Conservation (phyloP, 2,113 vertebrate species). For the Protomyctophum bolini region DNA sequence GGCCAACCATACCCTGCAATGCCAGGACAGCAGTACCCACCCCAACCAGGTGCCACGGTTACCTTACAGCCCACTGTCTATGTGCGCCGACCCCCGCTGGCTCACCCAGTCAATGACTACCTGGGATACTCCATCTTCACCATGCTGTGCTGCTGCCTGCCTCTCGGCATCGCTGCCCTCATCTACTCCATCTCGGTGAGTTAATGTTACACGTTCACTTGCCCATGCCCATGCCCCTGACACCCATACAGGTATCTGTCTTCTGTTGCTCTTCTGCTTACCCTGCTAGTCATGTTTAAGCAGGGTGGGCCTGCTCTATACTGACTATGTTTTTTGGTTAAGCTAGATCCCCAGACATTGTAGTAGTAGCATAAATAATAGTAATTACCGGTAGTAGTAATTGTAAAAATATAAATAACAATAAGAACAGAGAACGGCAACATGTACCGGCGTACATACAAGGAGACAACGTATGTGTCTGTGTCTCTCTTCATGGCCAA, state of each 20-base stretch:
- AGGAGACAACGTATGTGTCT: no score
- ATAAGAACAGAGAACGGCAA: no score
- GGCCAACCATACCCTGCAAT: conserved; percentile 20
- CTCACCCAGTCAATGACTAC: conserved; percentile 68
- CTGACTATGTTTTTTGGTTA: no score
- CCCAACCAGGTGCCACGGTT: conserved; percentile 23
- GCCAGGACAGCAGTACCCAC: neutral
- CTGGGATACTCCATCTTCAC: conserved; percentile 81
- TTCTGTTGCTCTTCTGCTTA: neutral
- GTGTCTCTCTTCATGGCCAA: no score
- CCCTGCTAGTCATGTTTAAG: no score
- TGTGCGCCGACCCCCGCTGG: conserved; percentile 47
- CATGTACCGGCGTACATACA: no score
- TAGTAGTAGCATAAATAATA: no score
- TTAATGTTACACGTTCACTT: neutral
- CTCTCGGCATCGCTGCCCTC: conserved; percentile 78
- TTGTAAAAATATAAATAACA: no score
- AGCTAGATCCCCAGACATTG: no score
- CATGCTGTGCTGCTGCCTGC: conserved; percentile 81
- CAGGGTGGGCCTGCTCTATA: no score
- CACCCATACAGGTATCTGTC: neutral
- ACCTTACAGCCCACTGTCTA: conserved; percentile 61
- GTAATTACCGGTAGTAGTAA: no score
- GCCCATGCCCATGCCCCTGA: neutral
- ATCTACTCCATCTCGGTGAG: conserved; percentile 76